Base-by-base conservation (phyloP, 2,113 vertebrate species). In the Tragelaphus scriptus region DNA sequence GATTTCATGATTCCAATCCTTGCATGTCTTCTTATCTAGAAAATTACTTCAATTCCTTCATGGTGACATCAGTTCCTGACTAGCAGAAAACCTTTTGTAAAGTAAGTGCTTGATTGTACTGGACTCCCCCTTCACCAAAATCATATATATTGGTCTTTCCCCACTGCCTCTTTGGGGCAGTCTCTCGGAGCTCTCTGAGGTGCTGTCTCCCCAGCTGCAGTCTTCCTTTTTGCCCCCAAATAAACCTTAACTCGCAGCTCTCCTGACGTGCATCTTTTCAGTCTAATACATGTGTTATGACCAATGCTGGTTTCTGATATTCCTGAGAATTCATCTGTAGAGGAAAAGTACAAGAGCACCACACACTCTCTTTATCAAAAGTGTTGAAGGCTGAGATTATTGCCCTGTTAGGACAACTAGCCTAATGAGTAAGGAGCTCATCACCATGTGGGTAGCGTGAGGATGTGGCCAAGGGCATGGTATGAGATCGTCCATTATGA, bases 141-240 rank as follows among this genome's bases (percentile, higher is more conserved):
- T 44, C 23, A 2, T 44, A 26, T 77, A 44, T 44, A 44, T 26
- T 26, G 40, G 4, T 12, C 71, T 44, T 77, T 44, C 40, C 40
- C 40, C 71, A 77, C 23, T 77, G 71, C 23, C 71, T 44, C 40
- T 77, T 77, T 25, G 40, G 71, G 44, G 71, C 23, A 77, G 71
- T 44, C 40, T 44, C 40, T 77, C 71, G 44, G 71, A 77, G 71
- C 23, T 44, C 26, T 77, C 40, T 15, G 71, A 77, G 23, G n/a
- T 3, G 23, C 68, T 6, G 5, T 8, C 40, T 44, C 21, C 6
- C 40, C 0, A 0, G 71, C 40, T 26, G 71, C 23, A 77, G 71
- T 77, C 40, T 23, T 14, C 71, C 21, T 77, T 44, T 77, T 44
- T 25, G 19, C 19, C 23, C 6, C 71, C 71, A 77, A 77, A 44